Conservation (phyloP, 2,888 invertebrate species). For the Disparrhopalites patrizii region DNA sequence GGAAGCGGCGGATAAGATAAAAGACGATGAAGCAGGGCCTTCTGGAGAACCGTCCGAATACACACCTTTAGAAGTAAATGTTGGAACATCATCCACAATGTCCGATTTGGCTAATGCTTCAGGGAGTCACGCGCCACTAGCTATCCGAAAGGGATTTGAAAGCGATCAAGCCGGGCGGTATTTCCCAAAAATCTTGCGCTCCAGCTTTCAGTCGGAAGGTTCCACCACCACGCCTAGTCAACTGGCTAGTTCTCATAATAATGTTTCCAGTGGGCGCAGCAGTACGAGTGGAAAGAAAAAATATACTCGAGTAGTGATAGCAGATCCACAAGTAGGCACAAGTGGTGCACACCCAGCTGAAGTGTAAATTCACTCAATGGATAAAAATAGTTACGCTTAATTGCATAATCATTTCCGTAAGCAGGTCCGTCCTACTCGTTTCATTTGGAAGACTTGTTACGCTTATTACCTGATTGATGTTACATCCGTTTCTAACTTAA, state of each 20-base stretch:
- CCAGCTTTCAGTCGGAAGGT: background rate
- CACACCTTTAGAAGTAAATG: background rate
- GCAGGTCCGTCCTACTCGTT: too few species aligned
- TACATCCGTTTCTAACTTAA: too few species aligned
- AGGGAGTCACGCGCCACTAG: too few species aligned
- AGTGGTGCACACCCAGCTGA: background rate
- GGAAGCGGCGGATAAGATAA: background rate
- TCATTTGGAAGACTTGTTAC: too few species aligned
- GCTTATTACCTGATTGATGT: too few species aligned
- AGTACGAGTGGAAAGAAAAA: background rate
- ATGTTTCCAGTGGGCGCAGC: background rate
- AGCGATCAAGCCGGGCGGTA: constrained; percentile 11
- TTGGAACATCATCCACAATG: background rate
- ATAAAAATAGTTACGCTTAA: too few species aligned
- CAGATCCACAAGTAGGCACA: background rate
- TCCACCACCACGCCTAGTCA: background rate
- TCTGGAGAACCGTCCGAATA: background rate
- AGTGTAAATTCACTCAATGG: too few species aligned
- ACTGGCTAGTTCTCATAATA: background rate
- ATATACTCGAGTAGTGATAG: background rate
- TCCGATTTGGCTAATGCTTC: too few species aligned
- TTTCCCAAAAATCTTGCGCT: constrained; percentile 22
- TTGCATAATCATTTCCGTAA: too few species aligned
- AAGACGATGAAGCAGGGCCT: background rate
- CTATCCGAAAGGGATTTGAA: too few species aligned